phyloP scores from a whole-genome alignment of 2,113 vertebrate genomes.

The Spea multiplicata region DNA sequence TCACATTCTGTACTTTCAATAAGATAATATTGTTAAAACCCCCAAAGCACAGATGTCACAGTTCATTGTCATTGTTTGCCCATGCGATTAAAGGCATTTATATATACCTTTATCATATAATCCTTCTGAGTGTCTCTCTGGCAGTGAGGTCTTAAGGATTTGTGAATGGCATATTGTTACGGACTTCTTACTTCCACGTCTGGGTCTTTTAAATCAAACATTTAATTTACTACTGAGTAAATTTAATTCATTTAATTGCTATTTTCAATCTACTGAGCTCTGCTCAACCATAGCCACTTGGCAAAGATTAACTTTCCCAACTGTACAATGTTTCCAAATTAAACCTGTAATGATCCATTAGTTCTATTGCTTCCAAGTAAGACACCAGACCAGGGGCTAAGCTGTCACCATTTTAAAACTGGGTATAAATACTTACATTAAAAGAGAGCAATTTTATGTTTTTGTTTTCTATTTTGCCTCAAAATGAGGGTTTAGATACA shows the following conservation, averaged over 20 bases:
- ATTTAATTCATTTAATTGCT: constrained; percentile 44
- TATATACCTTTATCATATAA: not conserved
- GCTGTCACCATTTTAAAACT: constrained; percentile 26
- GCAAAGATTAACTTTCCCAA: not conserved
- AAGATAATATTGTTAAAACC: constrained; percentile 15
- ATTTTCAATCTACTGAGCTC: constrained; percentile 1
- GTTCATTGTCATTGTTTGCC: constrained; percentile 19
- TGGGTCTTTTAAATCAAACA: constrained; percentile 21
- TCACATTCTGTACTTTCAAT: not conserved
- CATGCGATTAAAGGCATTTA: constrained; percentile 20
- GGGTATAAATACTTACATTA: constrained; percentile 7
- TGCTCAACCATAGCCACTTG: constrained; percentile 35
- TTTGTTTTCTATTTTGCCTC: no score
- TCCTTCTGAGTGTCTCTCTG: constrained; percentile 4
- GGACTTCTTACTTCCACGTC: constrained; percentile 15
- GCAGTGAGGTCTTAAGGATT: constrained; percentile 16
- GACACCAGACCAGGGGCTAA: constrained; percentile 6
- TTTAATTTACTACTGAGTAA: constrained; percentile 26
- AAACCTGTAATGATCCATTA: constrained; percentile 6
- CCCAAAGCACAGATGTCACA: not conserved
- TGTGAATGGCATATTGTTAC: constrained; percentile 39
- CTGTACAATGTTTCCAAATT: constrained; percentile 9
- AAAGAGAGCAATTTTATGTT: no score
- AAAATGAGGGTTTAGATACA: no score
- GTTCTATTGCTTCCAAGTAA: constrained; percentile 18